phyloP scores from a whole-genome alignment of 2,888 invertebrate genomes.

The Eilema griseolum region DNA sequence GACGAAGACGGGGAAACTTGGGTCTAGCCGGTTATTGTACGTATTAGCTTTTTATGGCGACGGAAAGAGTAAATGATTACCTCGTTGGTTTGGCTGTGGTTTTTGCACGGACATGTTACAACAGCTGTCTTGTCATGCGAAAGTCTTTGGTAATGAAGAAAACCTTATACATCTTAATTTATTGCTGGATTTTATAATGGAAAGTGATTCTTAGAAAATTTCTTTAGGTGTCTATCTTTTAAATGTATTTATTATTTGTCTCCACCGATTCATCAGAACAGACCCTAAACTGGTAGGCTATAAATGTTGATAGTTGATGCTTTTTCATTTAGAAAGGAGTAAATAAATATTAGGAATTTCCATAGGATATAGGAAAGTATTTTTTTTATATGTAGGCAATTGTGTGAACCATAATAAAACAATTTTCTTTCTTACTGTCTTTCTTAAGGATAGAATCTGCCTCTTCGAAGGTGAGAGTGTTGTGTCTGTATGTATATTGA shows the following conservation, averaged over 20 bases:
- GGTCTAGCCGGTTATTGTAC: constrained; percentile 42
- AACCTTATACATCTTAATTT: constrained; percentile 7
- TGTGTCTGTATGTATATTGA: no score
- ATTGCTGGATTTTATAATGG: background rate
- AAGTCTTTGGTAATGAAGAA: constrained; percentile 25
- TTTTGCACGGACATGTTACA: constrained; percentile 21
- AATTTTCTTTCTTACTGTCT: no score
- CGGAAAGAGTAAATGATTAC: constrained; percentile 49
- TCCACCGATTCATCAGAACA: background rate
- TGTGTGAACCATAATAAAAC: no score
- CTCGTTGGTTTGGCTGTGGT: constrained; percentile 35
- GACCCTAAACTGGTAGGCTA: no score
- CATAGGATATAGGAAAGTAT: no score
- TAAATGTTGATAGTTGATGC: background rate
- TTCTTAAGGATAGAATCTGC: no score
- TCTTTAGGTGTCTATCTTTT: background rate
- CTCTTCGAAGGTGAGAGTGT: no score
- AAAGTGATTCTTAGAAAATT: constrained; percentile 1
- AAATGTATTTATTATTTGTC: background rate
- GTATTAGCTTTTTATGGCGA: constrained; percentile 37
- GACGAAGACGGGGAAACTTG: constrained; percentile 56
- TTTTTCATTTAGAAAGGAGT: background rate
- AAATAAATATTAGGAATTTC: no score
- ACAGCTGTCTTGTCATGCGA: constrained; percentile 35
- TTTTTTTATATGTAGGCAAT: no score